Percentiles rank a stretch among this genome's conserved stretches.
Conservation (phyloP, 2,113 vertebrate genomes). For the Tupaia tana region DNA sequence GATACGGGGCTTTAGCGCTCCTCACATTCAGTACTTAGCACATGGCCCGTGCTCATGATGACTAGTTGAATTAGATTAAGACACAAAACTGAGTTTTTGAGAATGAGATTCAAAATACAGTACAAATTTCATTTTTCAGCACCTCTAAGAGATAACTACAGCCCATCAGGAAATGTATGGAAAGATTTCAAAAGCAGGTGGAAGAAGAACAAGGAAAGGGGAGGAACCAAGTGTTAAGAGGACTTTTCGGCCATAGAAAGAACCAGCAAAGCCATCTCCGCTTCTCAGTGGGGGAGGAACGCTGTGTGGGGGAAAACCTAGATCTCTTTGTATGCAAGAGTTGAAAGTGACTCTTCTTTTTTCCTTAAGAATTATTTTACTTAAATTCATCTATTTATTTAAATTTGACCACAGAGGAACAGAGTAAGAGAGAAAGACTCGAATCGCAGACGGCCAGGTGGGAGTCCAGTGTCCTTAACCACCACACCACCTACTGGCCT, state of each 20-base stretch:
- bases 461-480: too few relatives aligned
- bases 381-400: too few relatives aligned
- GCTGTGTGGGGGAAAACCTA: not conserved
- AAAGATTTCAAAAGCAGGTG: not conserved
- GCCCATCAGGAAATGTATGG: not conserved
- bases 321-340: not conserved
- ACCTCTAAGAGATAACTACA: not conserved
- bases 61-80: not conserved
- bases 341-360: not conserved
- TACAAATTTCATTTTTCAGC: not conserved
- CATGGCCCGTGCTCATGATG: not conserved
- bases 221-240: not conserved
- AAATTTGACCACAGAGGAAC: too few relatives aligned
- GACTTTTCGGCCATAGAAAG: not conserved
- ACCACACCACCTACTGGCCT: too few relatives aligned
- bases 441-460: too few relatives aligned
- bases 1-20: not conserved
- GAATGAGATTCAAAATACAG: not conserved
- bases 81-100: conserved; percentile 5
- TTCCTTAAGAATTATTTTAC: too few relatives aligned
- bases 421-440: too few relatives aligned
- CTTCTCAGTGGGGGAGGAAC: not conserved
- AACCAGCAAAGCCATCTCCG: not conserved
- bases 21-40: not conserved
- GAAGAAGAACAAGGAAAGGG: not conserved